A percentile compares a stretch with the other conserved stretches of the same genome.
These are phyloP conservation scores for Muricea muricata DNA, from an alignment of 92 coral and sea anemone genomes.

Conservation along the genomic window DNA sequence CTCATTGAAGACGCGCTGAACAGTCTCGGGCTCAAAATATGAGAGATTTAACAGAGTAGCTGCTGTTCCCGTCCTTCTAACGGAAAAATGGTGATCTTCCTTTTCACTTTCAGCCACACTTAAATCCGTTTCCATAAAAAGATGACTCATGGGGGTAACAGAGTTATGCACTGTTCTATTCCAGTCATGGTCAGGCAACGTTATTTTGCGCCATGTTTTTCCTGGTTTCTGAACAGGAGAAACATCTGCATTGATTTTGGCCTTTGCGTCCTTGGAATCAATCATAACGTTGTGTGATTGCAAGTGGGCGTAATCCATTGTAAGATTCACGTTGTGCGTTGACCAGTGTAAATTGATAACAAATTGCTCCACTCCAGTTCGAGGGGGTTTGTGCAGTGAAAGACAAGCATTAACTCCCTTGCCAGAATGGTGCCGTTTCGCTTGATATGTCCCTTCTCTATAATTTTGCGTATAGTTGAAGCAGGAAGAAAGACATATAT, in stretches of 20 bases:
- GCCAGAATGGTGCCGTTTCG: slow-evolving; percentile 72
- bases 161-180: slow-evolving; percentile 48
- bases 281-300: slow-evolving; percentile 18
- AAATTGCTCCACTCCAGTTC: slow-evolving; percentile 63
- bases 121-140: slow-evolving; percentile 56
- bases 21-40: slow-evolving; percentile 63
- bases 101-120: slow-evolving; percentile 27
- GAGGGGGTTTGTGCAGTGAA: slow-evolving; percentile 73
- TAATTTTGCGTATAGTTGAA: slow-evolving; percentile 72
- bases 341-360: slow-evolving; percentile 76
- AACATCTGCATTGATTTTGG: slow-evolving; percentile 59
- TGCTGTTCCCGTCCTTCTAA: slow-evolving; percentile 69
- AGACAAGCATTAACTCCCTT: slow-evolving; percentile 61
- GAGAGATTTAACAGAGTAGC: slow-evolving; percentile 61
- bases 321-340: slow-evolving; percentile 71
- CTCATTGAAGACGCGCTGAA: slow-evolving; percentile 61
- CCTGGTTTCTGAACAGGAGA: slow-evolving; percentile 76
- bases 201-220: slow-evolving; percentile 62
- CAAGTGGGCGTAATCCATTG: slow-evolving; percentile 42
- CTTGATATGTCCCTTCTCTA: slow-evolving; percentile 65
- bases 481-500: slow-evolving; percentile 36
- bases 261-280: slow-evolving; percentile 80
- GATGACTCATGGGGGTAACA: slow-evolving; percentile 76
- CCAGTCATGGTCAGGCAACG: slow-evolving; percentile 71
- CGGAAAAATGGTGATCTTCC: neutral